phyloP scores from a whole-genome alignment of 2,888 invertebrate species.

The Brenthis daphne region DNA sequence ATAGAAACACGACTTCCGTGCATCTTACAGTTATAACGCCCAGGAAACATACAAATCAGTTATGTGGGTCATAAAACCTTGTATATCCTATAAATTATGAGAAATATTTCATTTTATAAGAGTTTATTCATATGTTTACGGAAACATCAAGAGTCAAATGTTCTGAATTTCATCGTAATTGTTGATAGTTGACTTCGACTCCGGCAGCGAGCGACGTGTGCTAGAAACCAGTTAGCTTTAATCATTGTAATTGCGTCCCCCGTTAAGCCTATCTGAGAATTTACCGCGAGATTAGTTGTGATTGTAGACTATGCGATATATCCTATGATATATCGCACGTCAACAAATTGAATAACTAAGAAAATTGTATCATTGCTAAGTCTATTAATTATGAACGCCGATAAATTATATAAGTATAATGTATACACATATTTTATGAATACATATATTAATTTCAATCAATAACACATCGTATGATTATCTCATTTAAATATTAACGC shows the following conservation, averaged over 20 bases:
- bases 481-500: too few species aligned
- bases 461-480: too few species aligned
- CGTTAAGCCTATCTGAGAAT: slow-evolving; percentile 66
- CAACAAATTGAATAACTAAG: slow-evolving; percentile 7
- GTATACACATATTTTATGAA: too few species aligned
- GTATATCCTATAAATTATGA: too few species aligned
- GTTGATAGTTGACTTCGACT: slow-evolving; percentile 11
- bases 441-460: too few species aligned
- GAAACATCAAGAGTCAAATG: neutral
- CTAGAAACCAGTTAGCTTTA: slow-evolving; percentile 72
- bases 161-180: slow-evolving; percentile 14
- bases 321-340: slow-evolving; percentile 8
- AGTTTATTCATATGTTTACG: neutral
- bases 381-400: too few species aligned
- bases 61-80: too few species aligned
- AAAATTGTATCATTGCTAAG: neutral
- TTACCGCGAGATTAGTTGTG: slow-evolving; percentile 21
- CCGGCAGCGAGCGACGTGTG: slow-evolving; percentile 18
- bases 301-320: slow-evolving; percentile 11
- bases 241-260: slow-evolving; percentile 79
- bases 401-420: too few species aligned
- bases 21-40: too few species aligned
- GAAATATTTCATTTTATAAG: too few species aligned
- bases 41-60: too few species aligned
- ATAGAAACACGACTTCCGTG: too few species aligned